Evolutionary conservation across 2,888 invertebrate species (phyloP).

Genomic region (Horisme vitalbata): DNA sequence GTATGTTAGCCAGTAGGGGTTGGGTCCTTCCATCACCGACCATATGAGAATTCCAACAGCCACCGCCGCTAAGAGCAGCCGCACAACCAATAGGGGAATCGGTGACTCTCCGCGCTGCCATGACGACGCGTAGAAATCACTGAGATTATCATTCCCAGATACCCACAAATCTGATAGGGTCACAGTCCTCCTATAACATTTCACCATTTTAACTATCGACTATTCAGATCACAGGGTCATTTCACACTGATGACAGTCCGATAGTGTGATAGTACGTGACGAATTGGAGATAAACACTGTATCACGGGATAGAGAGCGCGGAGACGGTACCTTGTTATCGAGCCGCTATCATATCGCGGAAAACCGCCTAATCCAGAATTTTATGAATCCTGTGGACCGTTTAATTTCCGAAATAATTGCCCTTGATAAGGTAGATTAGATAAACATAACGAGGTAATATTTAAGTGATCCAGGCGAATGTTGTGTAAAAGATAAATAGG

Average conservation of each 20-base stretch:
- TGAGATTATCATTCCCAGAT: slow-evolving; percentile 57
- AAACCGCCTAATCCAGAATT: slow-evolving; percentile 19
- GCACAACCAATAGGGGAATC: slow-evolving; percentile 58
- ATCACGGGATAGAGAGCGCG: slow-evolving; percentile 42
- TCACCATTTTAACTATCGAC: slow-evolving; percentile 61
- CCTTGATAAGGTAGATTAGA: slow-evolving; percentile 6
- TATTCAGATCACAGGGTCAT: slow-evolving; percentile 29
- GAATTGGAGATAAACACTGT: slow-evolving; percentile 37
- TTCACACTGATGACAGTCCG: slow-evolving; percentile 7
- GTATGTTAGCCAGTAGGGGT: slow-evolving; percentile 60
- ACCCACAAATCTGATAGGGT: slow-evolving; percentile 66
- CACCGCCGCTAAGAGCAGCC: slow-evolving; percentile 49
- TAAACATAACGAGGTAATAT: no score
- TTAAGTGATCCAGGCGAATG: neutral
- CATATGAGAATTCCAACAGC: slow-evolving; percentile 58
- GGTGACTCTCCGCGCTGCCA: slow-evolving; percentile 72
- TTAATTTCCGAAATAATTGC: slow-evolving; percentile 18
- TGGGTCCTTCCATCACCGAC: slow-evolving; percentile 51
- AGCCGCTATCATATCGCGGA: slow-evolving; percentile 45
- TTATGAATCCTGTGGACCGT: slow-evolving; percentile 25
- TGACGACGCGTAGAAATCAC: slow-evolving; percentile 70
- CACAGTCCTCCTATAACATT: slow-evolving; percentile 61
- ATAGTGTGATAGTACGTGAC: slow-evolving; percentile 25
- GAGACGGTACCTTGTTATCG: slow-evolving; percentile 45
- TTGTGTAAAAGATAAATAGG: neutral